phyloP scores from a whole-genome alignment of 2,113 vertebrate species.

The Megaceryle torquata region DNA sequence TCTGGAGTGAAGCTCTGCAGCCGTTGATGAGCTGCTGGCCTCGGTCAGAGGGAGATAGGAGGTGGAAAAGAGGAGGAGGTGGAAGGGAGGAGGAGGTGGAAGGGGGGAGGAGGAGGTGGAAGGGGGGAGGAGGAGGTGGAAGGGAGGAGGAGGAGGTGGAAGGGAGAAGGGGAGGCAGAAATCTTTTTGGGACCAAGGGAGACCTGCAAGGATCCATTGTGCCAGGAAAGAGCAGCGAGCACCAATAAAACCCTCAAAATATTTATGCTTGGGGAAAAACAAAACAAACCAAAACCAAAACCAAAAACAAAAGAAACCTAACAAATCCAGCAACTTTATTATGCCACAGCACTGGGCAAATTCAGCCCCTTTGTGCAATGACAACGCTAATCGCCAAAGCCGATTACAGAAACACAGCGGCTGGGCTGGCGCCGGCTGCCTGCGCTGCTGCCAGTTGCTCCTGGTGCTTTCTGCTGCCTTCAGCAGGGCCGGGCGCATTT shows the following conservation, averaged over 20 bases:
- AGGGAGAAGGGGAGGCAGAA: background rate
- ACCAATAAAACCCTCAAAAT: rapidly evolving
- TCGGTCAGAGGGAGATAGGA: background rate
- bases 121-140: background rate
- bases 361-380: background rate
- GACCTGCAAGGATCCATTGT: rapidly evolving
- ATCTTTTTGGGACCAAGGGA: rapidly evolving
- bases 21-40: background rate
- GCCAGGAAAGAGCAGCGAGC: background rate
- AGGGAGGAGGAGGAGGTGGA: background rate
- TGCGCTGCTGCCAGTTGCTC: background rate
- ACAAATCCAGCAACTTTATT: background rate
- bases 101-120: too few relatives aligned
- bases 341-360: background rate
- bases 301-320: too few relatives aligned
- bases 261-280: rapidly evolving
- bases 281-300: background rate
- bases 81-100: background rate
- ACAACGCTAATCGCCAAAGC: background rate
- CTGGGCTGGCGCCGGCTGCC: background rate
- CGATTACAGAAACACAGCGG: rapidly evolving
- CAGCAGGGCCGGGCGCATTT: rapidly evolving
- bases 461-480: background rate
- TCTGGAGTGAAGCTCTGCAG: background rate
- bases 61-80: background rate